Base-by-base conservation (phyloP, 2,888 invertebrate species). In the Aphrophora alni region DNA sequence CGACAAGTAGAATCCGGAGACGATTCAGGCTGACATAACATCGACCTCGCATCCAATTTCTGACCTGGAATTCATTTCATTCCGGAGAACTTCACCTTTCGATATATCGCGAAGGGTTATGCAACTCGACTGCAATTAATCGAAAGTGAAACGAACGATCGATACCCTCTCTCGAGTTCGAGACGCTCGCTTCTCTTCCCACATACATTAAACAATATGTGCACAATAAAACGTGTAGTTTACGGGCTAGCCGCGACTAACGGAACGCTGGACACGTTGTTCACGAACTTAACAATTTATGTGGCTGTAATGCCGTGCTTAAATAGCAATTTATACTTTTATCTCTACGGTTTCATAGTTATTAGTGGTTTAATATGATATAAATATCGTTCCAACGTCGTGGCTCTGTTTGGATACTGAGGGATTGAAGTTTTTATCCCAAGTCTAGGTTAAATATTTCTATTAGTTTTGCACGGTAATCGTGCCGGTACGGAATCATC, bases 161-260 rank as follows among this genome's bases (percentile, higher is more conserved):
- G 59, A 59, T 59, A 7, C 21, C 21, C 44, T 44, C 44, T 10
- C 5, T n/a, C 5, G 4, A 33, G 5, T 7, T 3, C n/a, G 21
- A 21, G 59, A 21, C 59, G n/a, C 10, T 59, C n/a, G 5, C 33
- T n/a, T n/a, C 1, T 59, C 59, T 59, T 59, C 59, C 59, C 59
- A 59, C 59, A 59, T 59, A 59, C 59, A 59, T 59, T 59, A 59
- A 44, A 59, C 59, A 59, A 59, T 59, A 59, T 59, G 59, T 59
- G 59, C 59, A 59, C 59, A 59, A 59, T 59, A 59, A 59, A 59
- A 59, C 59, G n/a, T 21, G 4, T 21, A 21, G 59, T 59, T 59
- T 59, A 59, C 59, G 21, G 59, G n/a, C 59, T 2, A 5, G 59
- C 59, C 59, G 59, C 59, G 59, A 59, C 59, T 59, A 59, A 59